Percentiles rank a stretch among this genome's conserved stretches.
These are phyloP conservation scores for Hipparchia sbordonii DNA, from an alignment of 2,888 invertebrate genomes.

Conservation along the genomic window DNA sequence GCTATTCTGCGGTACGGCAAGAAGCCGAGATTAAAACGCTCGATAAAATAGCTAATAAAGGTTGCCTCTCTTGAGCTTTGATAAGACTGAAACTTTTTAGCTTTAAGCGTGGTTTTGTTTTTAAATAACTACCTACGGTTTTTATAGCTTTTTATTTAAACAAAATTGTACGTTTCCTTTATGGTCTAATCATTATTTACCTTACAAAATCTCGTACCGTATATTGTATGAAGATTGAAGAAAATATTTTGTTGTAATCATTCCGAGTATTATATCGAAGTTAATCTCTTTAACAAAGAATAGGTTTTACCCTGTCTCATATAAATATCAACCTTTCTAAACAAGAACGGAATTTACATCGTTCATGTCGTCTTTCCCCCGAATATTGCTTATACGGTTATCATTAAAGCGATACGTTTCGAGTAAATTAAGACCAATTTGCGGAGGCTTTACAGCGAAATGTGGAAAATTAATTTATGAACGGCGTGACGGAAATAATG, in stretches of 20 bases:
- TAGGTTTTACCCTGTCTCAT: constrained; percentile 8
- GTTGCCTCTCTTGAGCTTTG: constrained; percentile 42
- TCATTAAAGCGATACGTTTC: constrained; percentile 74
- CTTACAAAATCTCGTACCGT: not conserved
- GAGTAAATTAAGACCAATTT: constrained; percentile 79
- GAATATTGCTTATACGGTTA: constrained; percentile 73
- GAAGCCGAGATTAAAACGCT: constrained; percentile 42
- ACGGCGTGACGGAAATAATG: constrained; percentile 70
- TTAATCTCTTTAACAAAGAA: constrained; percentile 21
- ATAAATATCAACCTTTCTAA: constrained; percentile 15
- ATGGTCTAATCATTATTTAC: not conserved
- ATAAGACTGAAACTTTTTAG: constrained; percentile 40
- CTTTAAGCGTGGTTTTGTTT: constrained; percentile 32
- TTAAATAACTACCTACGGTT: constrained; percentile 14
- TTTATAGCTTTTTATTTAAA: constrained; percentile 10
- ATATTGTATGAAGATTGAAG: not conserved
- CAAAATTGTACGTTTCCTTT: not conserved
- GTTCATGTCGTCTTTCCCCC: constrained; percentile 25
- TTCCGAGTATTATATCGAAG: not conserved
- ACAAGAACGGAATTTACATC: constrained; percentile 28
- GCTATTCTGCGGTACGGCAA: constrained; percentile 37
- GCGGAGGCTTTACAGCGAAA: constrained; percentile 70
- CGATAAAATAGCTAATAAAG: constrained; percentile 44
- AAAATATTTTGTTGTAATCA: not conserved
- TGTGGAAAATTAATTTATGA: constrained; percentile 75